A percentile compares a stretch with the other conserved stretches of the same genome.
Conservation (phyloP, 2,797 vertebrate species). For the Neomorphus geoffroyi region DNA sequence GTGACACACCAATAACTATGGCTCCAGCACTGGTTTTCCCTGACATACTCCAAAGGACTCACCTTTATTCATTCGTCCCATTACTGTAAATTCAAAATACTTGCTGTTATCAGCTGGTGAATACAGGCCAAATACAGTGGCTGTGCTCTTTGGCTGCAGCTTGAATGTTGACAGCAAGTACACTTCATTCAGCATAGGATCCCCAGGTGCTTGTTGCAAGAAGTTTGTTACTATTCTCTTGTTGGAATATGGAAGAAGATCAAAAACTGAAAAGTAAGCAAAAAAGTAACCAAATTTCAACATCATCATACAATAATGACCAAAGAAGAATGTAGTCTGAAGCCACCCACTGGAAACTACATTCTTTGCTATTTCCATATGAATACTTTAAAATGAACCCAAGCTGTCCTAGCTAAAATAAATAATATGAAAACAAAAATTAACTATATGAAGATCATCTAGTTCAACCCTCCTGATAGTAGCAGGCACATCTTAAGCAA, state of each 20-base stretch:
- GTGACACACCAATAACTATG: background rate
- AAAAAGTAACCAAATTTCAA: background rate
- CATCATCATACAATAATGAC: background rate
- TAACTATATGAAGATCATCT: background rate
- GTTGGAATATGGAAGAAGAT: constrained; percentile 90
- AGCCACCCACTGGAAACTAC: background rate
- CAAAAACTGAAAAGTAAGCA: constrained; percentile 83
- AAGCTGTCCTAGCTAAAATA: background rate
- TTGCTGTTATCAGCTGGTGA: constrained; percentile 91
- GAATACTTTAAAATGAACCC: background rate
- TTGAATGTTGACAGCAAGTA: constrained; percentile 90
- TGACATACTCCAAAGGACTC: constrained; percentile 8
- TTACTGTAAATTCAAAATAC: constrained; percentile 94
- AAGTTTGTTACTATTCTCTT: constrained; percentile 82
- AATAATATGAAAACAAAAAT: background rate
- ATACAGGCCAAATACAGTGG: constrained; percentile 86
- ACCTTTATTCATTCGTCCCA: constrained; percentile 96
- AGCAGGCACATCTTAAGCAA: background rate
- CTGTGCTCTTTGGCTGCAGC: constrained; percentile 83
- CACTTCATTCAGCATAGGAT: constrained; percentile 85
- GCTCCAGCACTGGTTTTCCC: background rate
- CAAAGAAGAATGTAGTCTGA: background rate
- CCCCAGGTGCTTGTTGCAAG: constrained; percentile 85
- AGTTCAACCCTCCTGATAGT: background rate
- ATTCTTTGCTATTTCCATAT: background rate